Percentiles rank a stretch among this genome's conserved stretches.
Evolutionary conservation across 2,888 invertebrate genomes (phyloP).

Genomic region (Heliothis peltigera): DNA sequence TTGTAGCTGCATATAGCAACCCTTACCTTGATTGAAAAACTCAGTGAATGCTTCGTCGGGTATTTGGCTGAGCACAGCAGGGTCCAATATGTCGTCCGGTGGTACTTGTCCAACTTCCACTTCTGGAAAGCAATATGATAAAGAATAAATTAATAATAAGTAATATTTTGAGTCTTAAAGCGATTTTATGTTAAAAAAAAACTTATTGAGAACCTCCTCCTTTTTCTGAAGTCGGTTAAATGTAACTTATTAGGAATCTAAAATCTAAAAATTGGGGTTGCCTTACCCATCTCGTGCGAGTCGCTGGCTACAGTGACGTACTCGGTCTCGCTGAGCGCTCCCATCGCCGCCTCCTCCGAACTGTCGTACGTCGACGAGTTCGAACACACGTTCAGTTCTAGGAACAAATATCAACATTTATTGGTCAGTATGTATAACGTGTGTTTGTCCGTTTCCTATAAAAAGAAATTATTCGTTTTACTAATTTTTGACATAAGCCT

Average conservation of each 20-base stretch:
- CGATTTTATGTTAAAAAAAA: no score
- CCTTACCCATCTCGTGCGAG: slow-evolving; percentile 83
- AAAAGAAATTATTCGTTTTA: no score
- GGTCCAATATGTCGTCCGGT: slow-evolving; percentile 90
- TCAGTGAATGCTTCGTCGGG: slow-evolving; percentile 89
- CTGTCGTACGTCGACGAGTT: slow-evolving; percentile 91
- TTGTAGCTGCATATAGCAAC: neutral
- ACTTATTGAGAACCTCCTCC: no score
- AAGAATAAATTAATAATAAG: no score
- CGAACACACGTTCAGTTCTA: slow-evolving; percentile 89
- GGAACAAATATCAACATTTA: slow-evolving; percentile 23
- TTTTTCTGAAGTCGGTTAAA: no score
- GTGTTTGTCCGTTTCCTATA: no score
- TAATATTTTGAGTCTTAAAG: no score
- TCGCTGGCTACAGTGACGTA: slow-evolving; percentile 83
- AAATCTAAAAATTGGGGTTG: neutral
- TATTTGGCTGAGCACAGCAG: slow-evolving; percentile 85
- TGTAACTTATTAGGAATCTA: no score
- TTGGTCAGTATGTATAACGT: neutral
- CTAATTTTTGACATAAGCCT: no score
- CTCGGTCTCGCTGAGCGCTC: slow-evolving; percentile 90
- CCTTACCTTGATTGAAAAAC: slow-evolving; percentile 91
- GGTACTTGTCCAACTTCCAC: slow-evolving; percentile 91
- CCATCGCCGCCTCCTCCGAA: slow-evolving; percentile 90
- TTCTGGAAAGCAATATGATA: slow-evolving; percentile 68